Conservation (phyloP, 2,888 invertebrate species). For the Plagiodera versicolora region DNA sequence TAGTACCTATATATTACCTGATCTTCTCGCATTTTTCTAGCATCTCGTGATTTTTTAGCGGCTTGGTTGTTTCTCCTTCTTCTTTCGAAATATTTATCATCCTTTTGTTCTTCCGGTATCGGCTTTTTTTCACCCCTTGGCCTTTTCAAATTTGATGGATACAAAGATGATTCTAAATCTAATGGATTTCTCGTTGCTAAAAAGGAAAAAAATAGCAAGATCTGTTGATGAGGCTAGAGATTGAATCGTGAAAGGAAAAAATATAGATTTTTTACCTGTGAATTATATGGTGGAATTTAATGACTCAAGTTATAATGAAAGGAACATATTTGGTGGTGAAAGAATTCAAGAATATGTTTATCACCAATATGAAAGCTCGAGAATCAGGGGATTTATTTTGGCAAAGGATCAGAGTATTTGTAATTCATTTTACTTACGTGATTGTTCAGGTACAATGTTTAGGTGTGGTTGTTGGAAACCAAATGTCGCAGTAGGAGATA, state of each 20-base stretch:
- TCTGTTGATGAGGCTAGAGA: no score
- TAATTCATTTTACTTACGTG: neutral
- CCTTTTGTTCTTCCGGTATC: constrained; percentile 84
- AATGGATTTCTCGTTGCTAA: constrained; percentile 22
- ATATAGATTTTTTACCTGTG: no score
- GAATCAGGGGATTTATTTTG: no score
- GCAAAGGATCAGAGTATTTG: no score
- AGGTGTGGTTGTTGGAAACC: constrained; percentile 18
- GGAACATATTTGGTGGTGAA: no score
- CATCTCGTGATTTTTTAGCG: constrained; percentile 89
- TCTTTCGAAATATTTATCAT: constrained; percentile 87
- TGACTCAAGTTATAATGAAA: no score
- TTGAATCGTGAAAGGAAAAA: no score
- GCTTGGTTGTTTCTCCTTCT: constrained; percentile 87
- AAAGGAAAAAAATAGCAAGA: constrained; percentile 9
- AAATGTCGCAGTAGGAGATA: constrained; percentile 13
- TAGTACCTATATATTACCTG: constrained; percentile 65
- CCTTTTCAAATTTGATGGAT: constrained; percentile 52
- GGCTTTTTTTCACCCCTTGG: constrained; percentile 82
- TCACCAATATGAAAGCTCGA: no score
- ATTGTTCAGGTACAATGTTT: constrained; percentile 15
- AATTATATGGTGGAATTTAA: no score
- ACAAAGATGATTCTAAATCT: constrained; percentile 28
- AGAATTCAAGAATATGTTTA: no score
- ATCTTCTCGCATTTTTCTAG: constrained; percentile 83